phyloP scores from a whole-genome alignment of 2,888 invertebrate species.

The Podotricha telesiphe region DNA sequence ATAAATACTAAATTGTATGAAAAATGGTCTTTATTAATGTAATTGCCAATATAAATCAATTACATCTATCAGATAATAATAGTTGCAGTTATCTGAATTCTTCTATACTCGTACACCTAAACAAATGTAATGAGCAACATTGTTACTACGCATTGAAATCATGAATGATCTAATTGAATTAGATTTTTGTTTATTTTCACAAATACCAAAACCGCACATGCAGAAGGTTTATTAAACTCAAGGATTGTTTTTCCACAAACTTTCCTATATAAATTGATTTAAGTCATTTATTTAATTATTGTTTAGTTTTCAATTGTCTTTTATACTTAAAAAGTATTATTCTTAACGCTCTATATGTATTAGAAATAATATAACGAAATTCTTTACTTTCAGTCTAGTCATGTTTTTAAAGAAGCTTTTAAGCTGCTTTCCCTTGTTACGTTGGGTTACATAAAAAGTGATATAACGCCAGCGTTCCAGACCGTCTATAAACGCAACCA shows the following conservation, averaged over 20 bases:
- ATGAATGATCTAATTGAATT: slow-evolving; percentile 20
- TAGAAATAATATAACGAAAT: too few species aligned
- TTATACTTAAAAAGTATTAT: too few species aligned
- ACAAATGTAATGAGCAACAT: slow-evolving; percentile 8
- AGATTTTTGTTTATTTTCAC: slow-evolving; percentile 10
- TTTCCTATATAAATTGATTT: slow-evolving; percentile 1
- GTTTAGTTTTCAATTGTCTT: too few species aligned
- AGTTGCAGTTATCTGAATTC: neutral
- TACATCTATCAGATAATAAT: neutral
- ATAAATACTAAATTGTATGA: too few species aligned
- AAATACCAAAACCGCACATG: neutral
- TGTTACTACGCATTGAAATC: slow-evolving; percentile 16
- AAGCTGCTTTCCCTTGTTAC: neutral
- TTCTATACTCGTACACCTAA: slow-evolving; percentile 12
- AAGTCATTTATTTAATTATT: neutral
- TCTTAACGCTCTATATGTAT: too few species aligned
- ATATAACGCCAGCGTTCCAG: neutral
- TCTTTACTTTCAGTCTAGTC: neutral
- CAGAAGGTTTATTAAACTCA: neutral
- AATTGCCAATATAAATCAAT: neutral
- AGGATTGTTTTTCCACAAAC: neutral
- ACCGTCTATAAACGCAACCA: neutral
- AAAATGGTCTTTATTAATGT: too few species aligned
- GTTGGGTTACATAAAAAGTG: slow-evolving; percentile 10
- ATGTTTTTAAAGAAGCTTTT: neutral